Evolutionary conservation across 2,797 vertebrate genomes (phyloP).

Genomic region (Craterocephalus amniculus): DNA sequence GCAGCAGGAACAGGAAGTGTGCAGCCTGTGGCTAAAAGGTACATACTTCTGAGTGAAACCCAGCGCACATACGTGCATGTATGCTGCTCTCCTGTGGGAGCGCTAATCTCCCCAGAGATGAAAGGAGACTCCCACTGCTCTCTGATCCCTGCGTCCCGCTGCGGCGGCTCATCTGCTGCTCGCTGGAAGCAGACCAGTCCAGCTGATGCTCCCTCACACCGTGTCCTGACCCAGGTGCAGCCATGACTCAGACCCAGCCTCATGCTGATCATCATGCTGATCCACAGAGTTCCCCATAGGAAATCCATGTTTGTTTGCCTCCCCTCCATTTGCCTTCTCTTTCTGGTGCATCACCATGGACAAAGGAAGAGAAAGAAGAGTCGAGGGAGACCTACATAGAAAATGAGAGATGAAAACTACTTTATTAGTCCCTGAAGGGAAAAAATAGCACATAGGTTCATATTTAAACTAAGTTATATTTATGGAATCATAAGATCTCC

Average conservation of each 20-base stretch:
- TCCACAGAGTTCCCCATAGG: constrained; percentile 75
- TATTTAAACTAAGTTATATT: too few species aligned
- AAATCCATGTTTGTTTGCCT: constrained; percentile 79
- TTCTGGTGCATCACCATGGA: constrained; percentile 54
- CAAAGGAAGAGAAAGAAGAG: constrained; percentile 17
- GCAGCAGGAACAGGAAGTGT: constrained; percentile 65
- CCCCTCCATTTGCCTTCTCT: constrained; percentile 68
- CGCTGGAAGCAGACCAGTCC: constrained; percentile 60
- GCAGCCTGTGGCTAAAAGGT: constrained; percentile 69
- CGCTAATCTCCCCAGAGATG: constrained; percentile 74
- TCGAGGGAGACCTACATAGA: constrained; percentile 15
- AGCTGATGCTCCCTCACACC: constrained; percentile 56
- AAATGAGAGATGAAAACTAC: not conserved
- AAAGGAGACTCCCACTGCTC: constrained; percentile 70
- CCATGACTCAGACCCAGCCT: constrained; percentile 53
- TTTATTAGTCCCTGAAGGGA: too few species aligned
- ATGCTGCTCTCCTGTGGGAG: constrained; percentile 61
- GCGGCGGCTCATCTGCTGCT: constrained; percentile 71
- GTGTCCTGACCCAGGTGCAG: constrained; percentile 68
- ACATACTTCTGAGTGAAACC: constrained; percentile 61
- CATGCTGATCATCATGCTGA: constrained; percentile 45
- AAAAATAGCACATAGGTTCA: too few species aligned
- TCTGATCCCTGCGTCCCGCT: constrained; percentile 71
- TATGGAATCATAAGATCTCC: too few species aligned
- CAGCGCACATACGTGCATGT: constrained; percentile 20